A percentile compares a stretch with the other conserved stretches of the same genome.
Conservation (phyloP, 2,888 invertebrate species). For the Lamproptera curius region DNA sequence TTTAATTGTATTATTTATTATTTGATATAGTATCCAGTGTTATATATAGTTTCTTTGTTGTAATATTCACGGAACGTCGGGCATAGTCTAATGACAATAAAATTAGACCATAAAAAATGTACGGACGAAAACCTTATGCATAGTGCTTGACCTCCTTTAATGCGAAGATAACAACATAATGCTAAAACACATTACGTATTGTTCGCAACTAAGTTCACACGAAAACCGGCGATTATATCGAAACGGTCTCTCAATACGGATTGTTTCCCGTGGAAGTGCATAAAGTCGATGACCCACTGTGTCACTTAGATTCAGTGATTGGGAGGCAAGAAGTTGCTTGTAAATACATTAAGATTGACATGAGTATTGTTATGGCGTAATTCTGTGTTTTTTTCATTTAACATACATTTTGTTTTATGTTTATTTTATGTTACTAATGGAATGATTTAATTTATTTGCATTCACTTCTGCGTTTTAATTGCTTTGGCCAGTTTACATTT, state of each 20-base stretch:
- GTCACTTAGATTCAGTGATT: slow-evolving; percentile 9
- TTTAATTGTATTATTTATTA: too few relatives aligned
- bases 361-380: too few relatives aligned
- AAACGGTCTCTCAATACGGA: slow-evolving; percentile 9
- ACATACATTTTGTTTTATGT: too few relatives aligned
- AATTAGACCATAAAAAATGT: background rate
- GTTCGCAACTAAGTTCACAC: slow-evolving; percentile 14
- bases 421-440: too few relatives aligned
- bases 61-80: slow-evolving; percentile 4
- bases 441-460: too few relatives aligned
- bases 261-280: slow-evolving; percentile 6
- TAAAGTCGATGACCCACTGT: slow-evolving; percentile 12
- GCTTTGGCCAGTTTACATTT: too few relatives aligned
- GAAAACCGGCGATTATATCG: slow-evolving; percentile 3
- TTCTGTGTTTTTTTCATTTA: too few relatives aligned
- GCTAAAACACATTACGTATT: slow-evolving; percentile 3
- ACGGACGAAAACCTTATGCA: background rate
- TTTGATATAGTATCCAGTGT: too few relatives aligned
- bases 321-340: background rate
- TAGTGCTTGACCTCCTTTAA: slow-evolving; percentile 14
- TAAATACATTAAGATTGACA: too few relatives aligned
- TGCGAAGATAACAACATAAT: slow-evolving; percentile 12
- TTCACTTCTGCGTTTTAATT: too few relatives aligned
- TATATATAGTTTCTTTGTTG: too few relatives aligned
- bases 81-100: slow-evolving; percentile 2